phyloP scores from a whole-genome alignment of 2,888 invertebrate genomes.

The Hanleya hanleyi region DNA sequence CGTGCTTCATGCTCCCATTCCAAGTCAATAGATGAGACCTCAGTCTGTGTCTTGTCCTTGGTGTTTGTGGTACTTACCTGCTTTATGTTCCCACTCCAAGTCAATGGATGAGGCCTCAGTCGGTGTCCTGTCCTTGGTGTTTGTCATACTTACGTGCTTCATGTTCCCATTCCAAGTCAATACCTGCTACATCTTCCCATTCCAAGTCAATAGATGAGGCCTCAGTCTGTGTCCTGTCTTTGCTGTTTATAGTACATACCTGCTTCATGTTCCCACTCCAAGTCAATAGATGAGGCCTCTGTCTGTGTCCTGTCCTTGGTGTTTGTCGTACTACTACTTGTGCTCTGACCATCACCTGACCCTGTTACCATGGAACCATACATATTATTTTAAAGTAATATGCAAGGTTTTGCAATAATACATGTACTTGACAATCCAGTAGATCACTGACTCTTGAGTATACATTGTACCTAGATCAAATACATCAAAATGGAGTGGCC shows the following conservation, averaged over 20 bases:
- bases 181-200: conserved; percentile 73
- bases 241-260: no score
- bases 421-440: no score
- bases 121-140: conserved; percentile 60
- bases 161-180: no score
- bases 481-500: no score
- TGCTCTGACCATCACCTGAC: conserved; percentile 59
- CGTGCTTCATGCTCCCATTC: conserved; percentile 73
- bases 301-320: conserved; percentile 64
- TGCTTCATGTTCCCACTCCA: conserved; percentile 73
- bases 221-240: conserved; percentile 66
- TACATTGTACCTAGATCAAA: no score
- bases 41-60: conserved; percentile 64
- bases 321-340: conserved; percentile 61
- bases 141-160: conserved; percentile 64
- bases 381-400: no score
- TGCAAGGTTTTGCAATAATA: no score
- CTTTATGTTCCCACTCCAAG: conserved; percentile 72
- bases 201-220: conserved; percentile 71
- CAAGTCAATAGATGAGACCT: conserved; percentile 70
- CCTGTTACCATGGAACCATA: conserved; percentile 41
- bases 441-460: no score
- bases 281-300: conserved; percentile 70
- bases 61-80: conserved; percentile 66
- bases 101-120: conserved; percentile 71